Evolutionary conservation across 2,113 vertebrate genomes (phyloP).

Genomic region (Illadopsis cleaveri): DNA sequence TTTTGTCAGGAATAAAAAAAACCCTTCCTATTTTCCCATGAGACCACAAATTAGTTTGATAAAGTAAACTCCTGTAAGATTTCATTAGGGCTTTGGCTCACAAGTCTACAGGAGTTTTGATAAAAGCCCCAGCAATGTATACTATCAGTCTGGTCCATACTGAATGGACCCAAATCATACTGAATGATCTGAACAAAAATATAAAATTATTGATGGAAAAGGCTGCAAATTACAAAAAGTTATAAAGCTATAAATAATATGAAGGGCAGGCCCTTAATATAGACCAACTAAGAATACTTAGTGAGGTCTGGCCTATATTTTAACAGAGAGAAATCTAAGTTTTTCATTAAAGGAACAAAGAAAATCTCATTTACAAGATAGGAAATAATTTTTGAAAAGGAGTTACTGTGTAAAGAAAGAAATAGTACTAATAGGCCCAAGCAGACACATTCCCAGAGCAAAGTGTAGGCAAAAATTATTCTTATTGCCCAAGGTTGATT

Average conservation of each 20-base stretch:
- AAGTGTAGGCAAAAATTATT: not conserved
- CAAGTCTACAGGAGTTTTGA: not conserved
- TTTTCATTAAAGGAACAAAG: not conserved
- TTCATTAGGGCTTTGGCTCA: not conserved
- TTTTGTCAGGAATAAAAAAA: slow-evolving; percentile 7
- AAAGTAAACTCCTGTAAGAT: not conserved
- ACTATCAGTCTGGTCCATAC: not conserved
- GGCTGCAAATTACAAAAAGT: not conserved
- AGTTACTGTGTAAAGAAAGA: not conserved
- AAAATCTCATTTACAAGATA: not conserved
- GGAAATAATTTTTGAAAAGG: not conserved
- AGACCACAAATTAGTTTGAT: not conserved
- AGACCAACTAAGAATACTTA: not conserved
- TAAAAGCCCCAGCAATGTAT: not conserved
- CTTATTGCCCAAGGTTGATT: not conserved
- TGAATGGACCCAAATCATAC: not conserved
- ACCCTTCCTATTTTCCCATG: not conserved
- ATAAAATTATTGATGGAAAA: not conserved
- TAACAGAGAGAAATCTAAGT: not conserved
- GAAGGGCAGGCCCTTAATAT: not conserved
- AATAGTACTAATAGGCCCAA: not conserved
- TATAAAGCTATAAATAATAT: not conserved
- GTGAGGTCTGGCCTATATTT: not conserved
- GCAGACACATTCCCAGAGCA: not conserved
- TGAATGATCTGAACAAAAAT: not conserved